Evolutionary conservation across 92 coral and sea anemone species (phyloP).

Genomic region (Ricordea florida): DNA sequence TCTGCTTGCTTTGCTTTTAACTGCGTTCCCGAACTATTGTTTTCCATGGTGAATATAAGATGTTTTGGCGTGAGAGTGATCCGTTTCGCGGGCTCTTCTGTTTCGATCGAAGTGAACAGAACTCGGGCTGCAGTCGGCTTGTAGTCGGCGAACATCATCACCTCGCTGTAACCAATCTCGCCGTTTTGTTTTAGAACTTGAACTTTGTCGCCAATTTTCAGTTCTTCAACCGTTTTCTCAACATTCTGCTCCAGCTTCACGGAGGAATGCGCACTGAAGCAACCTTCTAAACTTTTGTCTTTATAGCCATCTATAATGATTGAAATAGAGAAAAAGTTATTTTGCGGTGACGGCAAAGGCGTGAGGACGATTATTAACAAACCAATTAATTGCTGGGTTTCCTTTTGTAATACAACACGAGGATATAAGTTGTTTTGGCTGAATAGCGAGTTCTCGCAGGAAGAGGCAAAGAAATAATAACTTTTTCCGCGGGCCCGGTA

Average conservation of each 20-base stretch:
- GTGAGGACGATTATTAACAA: slow-evolving; percentile 46
- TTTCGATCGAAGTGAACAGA: slow-evolving; percentile 67
- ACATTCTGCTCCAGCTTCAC: slow-evolving; percentile 74
- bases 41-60: slow-evolving; percentile 73
- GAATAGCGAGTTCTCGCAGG: slow-evolving; percentile 60
- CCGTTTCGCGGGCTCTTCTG: slow-evolving; percentile 62
- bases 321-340: slow-evolving; percentile 2
- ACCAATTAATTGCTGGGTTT: slow-evolving; percentile 55
- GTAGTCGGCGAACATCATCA: slow-evolving; percentile 85
- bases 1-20: slow-evolving; percentile 74
- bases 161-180: slow-evolving; percentile 74
- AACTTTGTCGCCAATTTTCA: slow-evolving; percentile 81
- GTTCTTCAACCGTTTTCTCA: slow-evolving; percentile 53
- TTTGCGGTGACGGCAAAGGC: not conserved
- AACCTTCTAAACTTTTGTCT: slow-evolving; percentile 45
- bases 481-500: slow-evolving; percentile 48
- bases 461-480: slow-evolving; percentile 56
- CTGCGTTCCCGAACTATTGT: slow-evolving; percentile 17
- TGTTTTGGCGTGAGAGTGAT: slow-evolving; percentile 81
- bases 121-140: slow-evolving; percentile 66
- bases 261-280: slow-evolving; percentile 78
- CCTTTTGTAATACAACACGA: slow-evolving; percentile 42
- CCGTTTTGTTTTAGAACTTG: slow-evolving; percentile 76
- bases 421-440: slow-evolving; percentile 56
- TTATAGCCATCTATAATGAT: slow-evolving; percentile 51